Evolutionary conservation across 2,888 invertebrate species (phyloP).

Genomic region (Bruchidius siliquastri): DNA sequence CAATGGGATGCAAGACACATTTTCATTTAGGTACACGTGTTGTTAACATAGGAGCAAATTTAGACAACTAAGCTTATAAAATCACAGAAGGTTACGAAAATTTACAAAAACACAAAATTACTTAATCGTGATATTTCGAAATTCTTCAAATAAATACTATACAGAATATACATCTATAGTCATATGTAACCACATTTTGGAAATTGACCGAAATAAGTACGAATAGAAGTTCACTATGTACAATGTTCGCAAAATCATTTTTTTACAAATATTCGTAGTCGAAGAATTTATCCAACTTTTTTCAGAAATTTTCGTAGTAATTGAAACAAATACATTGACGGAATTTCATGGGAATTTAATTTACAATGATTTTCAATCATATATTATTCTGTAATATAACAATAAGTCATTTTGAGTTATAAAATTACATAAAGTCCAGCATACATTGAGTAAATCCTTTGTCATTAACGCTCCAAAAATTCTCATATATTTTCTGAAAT

Average conservation of each 20-base stretch:
- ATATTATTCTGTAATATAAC: too few species aligned
- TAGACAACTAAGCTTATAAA: conserved; percentile 33
- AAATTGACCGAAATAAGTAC: conserved; percentile 7
- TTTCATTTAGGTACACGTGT: conserved; percentile 42
- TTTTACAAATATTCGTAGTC: background rate
- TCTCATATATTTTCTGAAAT: background rate
- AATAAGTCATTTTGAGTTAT: too few species aligned
- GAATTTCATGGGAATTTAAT: too few species aligned
- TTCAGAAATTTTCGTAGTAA: too few species aligned
- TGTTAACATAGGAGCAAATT: conserved; percentile 34
- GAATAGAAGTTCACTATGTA: conserved; percentile 11
- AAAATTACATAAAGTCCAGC: too few species aligned
- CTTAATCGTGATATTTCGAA: conserved; percentile 36
- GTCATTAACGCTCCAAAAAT: background rate
- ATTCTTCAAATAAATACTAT: conserved; percentile 44
- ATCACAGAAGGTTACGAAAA: conserved; percentile 45
- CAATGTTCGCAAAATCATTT: conserved; percentile 6
- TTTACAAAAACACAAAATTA: conserved; percentile 27
- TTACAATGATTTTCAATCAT: too few species aligned
- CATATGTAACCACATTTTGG: conserved; percentile 9
- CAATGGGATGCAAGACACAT: conserved; percentile 37
- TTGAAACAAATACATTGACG: too few species aligned
- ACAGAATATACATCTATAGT: conserved; percentile 44
- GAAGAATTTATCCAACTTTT: too few species aligned
- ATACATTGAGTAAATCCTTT: background rate